Conservation (phyloP, 1,140 invertebrate species). For the Temnothorax longispinosus region DNA sequence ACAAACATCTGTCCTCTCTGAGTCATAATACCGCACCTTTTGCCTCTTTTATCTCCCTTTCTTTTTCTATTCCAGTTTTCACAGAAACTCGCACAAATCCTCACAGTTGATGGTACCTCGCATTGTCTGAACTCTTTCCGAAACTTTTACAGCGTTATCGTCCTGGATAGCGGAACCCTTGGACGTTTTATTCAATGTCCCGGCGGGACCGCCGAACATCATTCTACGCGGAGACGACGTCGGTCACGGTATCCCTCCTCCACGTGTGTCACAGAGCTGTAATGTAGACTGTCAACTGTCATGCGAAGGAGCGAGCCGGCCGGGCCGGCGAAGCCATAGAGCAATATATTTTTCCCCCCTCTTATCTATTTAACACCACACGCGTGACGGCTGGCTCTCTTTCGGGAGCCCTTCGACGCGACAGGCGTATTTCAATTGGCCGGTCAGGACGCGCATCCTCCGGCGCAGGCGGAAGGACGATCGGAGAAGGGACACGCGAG, state of each 20-base stretch:
- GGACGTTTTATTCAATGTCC: not conserved
- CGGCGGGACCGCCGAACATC: too few species aligned
- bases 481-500: conserved; percentile 49
- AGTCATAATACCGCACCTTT: not conserved
- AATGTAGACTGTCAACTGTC: conserved; percentile 40
- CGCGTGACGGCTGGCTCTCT: conserved; percentile 42
- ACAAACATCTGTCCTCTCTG: not conserved
- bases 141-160: not conserved
- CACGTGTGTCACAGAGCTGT: not conserved
- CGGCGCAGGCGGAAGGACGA: conserved; percentile 53
- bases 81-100: not conserved
- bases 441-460: conserved; percentile 64
- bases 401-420: conserved; percentile 58
- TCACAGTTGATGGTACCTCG: not conserved
- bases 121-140: not conserved
- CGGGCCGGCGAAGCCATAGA: conserved; percentile 10
- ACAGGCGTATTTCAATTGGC: conserved; percentile 64
- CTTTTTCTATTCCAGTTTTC: not conserved
- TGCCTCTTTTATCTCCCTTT: not conserved
- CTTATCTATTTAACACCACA: conserved; percentile 61
- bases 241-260: not conserved
- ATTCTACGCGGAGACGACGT: not conserved
- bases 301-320: conserved; percentile 4
- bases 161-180: not conserved
- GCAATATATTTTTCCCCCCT: conserved; percentile 48